Percentiles rank a stretch among this genome's conserved stretches.
Conservation (phyloP, 53 echinoderm and acorn worm genomes). For the Holothuria scabra region DNA sequence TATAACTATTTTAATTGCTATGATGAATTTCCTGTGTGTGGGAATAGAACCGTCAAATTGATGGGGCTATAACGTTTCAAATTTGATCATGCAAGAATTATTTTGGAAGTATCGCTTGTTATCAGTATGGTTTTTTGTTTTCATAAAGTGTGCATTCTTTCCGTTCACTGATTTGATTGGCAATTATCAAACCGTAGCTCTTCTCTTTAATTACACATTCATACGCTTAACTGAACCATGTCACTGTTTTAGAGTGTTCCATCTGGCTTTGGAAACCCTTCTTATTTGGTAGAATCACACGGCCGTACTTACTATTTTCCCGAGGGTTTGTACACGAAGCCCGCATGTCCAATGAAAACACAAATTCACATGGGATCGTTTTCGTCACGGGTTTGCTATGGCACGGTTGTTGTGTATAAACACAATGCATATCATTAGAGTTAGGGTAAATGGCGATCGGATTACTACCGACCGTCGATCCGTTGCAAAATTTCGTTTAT, state of each 20-base stretch:
- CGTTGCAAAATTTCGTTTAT: background rate
- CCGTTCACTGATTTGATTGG: too few relatives aligned
- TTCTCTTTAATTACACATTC: too few relatives aligned
- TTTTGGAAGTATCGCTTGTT: too few relatives aligned
- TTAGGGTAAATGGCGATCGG: constrained; percentile 26
- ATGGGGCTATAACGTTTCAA: too few relatives aligned
- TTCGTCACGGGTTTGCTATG: constrained; percentile 23
- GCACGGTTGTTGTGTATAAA: constrained; percentile 26
- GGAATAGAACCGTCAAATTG: too few relatives aligned
- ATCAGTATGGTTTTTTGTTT: too few relatives aligned
- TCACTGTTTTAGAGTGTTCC: background rate
- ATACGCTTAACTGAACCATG: too few relatives aligned
- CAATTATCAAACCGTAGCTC: too few relatives aligned
- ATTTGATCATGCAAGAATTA: too few relatives aligned
- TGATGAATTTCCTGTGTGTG: too few relatives aligned
- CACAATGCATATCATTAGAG: constrained; percentile 30
- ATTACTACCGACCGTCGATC: constrained; percentile 15
- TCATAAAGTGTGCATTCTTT: too few relatives aligned
- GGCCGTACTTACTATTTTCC: constrained; percentile 6
- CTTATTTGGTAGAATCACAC: background rate
- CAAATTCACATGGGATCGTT: constrained; percentile 4
- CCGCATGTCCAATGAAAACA: constrained; percentile 27
- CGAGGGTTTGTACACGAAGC: constrained; percentile 18
- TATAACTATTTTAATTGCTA: background rate
- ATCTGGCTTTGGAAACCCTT: background rate